Evolutionary conservation across 2,888 invertebrate genomes (phyloP).

Genomic region (Euspilapteryx auroguttella): DNA sequence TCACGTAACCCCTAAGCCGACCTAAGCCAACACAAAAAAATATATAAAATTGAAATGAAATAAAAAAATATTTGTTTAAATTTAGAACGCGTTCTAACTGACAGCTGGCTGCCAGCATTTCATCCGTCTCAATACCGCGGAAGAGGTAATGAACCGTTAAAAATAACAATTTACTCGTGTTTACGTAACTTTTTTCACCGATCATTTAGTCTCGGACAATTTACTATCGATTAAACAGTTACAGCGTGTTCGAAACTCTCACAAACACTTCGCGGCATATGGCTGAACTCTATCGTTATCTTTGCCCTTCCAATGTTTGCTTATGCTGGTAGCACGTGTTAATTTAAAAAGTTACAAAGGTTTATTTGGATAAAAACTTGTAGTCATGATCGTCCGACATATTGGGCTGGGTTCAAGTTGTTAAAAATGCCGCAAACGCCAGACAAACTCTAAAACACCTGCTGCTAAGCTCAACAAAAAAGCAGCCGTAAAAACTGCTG

Average conservation of each 20-base stretch:
- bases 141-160: slow-evolving; percentile 46
- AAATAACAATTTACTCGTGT: slow-evolving; percentile 28
- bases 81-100: slow-evolving; percentile 37
- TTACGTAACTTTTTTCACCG: slow-evolving; percentile 24
- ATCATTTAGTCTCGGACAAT: slow-evolving; percentile 36
- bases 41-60: slow-evolving; percentile 30
- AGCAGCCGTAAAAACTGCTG: slow-evolving; percentile 16
- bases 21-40: slow-evolving; percentile 10
- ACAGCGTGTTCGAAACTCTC: too few relatives aligned
- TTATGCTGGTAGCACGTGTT: slow-evolving; percentile 33
- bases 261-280: slow-evolving; percentile 27
- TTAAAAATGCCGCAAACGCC: too few relatives aligned
- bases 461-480: slow-evolving; percentile 16
- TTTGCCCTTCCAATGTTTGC: slow-evolving; percentile 18
- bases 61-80: slow-evolving; percentile 37
- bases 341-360: slow-evolving; percentile 17
- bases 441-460: slow-evolving; percentile 13
- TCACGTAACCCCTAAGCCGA: slow-evolving; percentile 1
- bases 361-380: slow-evolving; percentile 15
- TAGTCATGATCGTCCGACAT: slow-evolving; percentile 19
- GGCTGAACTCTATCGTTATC: slow-evolving; percentile 13
- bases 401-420: too few relatives aligned
- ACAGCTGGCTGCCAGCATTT: slow-evolving; percentile 46
- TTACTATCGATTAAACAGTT: slow-evolving; percentile 14
- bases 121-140: slow-evolving; percentile 24